Evolutionary conservation across 2,888 invertebrate species (phyloP).

Genomic region (Trilocha varians): DNA sequence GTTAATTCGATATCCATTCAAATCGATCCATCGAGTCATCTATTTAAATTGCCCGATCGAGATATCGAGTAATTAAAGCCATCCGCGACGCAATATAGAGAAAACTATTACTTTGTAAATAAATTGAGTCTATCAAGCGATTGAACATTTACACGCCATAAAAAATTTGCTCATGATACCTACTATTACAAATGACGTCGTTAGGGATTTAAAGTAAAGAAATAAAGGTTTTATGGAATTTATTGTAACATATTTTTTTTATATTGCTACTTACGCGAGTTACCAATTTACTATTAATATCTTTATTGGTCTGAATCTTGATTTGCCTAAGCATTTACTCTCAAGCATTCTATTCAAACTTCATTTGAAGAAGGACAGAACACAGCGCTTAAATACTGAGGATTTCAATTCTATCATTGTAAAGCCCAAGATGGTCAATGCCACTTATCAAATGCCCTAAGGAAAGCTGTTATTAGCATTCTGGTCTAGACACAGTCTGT

Average conservation of each 20-base stretch:
- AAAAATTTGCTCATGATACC: not conserved
- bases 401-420: not conserved
- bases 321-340: too few relatives aligned
- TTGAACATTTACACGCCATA: not conserved
- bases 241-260: too few relatives aligned
- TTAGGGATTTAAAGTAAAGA: too few relatives aligned
- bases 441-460: not conserved
- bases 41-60: conserved; percentile 29
- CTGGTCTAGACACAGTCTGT: not conserved
- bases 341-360: too few relatives aligned
- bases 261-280: too few relatives aligned
- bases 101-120: conserved; percentile 13
- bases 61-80: conserved; percentile 36
- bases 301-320: too few relatives aligned
- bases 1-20: conserved; percentile 25
- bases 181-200: too few relatives aligned
- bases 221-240: too few relatives aligned
- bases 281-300: too few relatives aligned
- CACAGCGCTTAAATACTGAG: too few relatives aligned
- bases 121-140: conserved; percentile 12
- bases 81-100: conserved; percentile 16
- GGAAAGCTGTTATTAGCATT: not conserved
- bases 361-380: too few relatives aligned
- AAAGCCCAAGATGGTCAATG: not conserved
- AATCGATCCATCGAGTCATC: conserved; percentile 17